These are phyloP conservation scores for Calameuta pallipes DNA, from an alignment of 2,888 invertebrate genomes.

Conservation along the genomic window DNA sequence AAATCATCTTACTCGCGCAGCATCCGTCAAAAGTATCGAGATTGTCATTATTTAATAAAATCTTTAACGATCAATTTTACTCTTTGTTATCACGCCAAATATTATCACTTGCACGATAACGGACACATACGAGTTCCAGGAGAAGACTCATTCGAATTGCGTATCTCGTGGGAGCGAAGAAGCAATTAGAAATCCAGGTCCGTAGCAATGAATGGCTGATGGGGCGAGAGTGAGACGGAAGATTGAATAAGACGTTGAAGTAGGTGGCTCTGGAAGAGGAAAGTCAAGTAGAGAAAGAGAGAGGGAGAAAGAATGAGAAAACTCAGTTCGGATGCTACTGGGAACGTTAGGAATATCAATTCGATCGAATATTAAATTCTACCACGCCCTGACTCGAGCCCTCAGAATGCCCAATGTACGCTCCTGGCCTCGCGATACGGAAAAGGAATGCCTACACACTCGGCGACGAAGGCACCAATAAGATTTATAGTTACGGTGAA, in stretches of 20 bases:
- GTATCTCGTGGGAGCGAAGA: slow-evolving; percentile 16
- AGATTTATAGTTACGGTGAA: slow-evolving; percentile 1
- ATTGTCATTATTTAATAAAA: neutral
- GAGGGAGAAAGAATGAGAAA: neutral
- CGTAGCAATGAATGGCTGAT: neutral
- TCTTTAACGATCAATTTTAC: no score
- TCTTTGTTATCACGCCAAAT: no score
- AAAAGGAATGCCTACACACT: neutral
- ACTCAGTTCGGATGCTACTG: neutral
- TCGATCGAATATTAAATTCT: slow-evolving; percentile 28
- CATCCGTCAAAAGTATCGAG: neutral
- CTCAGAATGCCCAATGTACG: slow-evolving; percentile 3
- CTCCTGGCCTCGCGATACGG: neutral
- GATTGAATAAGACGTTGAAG: neutral
- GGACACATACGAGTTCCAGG: no score
- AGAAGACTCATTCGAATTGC: slow-evolving; percentile 8
- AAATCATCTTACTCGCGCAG: neutral
- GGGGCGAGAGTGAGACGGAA: neutral
- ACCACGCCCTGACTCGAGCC: slow-evolving; percentile 3
- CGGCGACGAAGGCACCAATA: neutral
- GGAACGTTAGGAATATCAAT: slow-evolving; percentile 23
- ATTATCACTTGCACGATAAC: no score
- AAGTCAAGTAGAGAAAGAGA: neutral
- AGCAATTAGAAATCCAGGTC: slow-evolving; percentile 9
- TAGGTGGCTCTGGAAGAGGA: neutral